phyloP scores from a whole-genome alignment of 1,140 invertebrate species.

The Drosophila orosa region DNA sequence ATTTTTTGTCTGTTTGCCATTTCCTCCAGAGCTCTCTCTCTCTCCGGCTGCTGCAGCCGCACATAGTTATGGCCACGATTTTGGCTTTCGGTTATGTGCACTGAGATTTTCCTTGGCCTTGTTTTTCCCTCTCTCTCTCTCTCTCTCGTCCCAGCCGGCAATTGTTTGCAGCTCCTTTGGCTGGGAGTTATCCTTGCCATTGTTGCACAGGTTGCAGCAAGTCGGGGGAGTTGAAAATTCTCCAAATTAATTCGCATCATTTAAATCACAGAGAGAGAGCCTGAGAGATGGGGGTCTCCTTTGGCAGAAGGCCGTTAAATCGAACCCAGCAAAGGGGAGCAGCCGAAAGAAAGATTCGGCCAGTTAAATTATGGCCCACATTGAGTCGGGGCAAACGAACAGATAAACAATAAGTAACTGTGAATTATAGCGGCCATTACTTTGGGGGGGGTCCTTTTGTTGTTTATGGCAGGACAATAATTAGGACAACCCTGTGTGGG shows the following conservation, averaged over 20 bases:
- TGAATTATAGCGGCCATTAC: slow-evolving; percentile 83
- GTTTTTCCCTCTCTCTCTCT: slow-evolving; percentile 10
- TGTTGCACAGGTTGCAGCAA: slow-evolving; percentile 43
- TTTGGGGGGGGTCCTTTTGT: slow-evolving; percentile 57
- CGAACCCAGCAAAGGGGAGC: slow-evolving; percentile 42
- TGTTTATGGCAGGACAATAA: slow-evolving; percentile 81
- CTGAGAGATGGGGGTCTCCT: neutral
- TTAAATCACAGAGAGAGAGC: slow-evolving; percentile 67
- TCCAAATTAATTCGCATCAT: slow-evolving; percentile 78
- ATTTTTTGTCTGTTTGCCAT: slow-evolving; percentile 71
- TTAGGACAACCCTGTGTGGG: slow-evolving; percentile 54
- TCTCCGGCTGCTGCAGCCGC: slow-evolving; percentile 44
- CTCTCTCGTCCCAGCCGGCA: neutral
- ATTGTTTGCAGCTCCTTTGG: slow-evolving; percentile 16
- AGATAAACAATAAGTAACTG: slow-evolving; percentile 83
- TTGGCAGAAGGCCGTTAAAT: slow-evolving; percentile 40
- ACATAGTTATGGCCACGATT: slow-evolving; percentile 81
- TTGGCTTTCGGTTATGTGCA: slow-evolving; percentile 74
- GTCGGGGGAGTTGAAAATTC: slow-evolving; percentile 54
- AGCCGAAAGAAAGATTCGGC: slow-evolving; percentile 17
- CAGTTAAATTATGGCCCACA: slow-evolving; percentile 75
- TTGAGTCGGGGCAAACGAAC: slow-evolving; percentile 73
- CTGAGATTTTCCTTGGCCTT: slow-evolving; percentile 65
- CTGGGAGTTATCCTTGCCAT: slow-evolving; percentile 12
- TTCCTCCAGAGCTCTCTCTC: slow-evolving; percentile 30